Evolutionary conservation across 2,113 vertebrate genomes (phyloP).

Genomic region (Capreolus pygargus): DNA sequence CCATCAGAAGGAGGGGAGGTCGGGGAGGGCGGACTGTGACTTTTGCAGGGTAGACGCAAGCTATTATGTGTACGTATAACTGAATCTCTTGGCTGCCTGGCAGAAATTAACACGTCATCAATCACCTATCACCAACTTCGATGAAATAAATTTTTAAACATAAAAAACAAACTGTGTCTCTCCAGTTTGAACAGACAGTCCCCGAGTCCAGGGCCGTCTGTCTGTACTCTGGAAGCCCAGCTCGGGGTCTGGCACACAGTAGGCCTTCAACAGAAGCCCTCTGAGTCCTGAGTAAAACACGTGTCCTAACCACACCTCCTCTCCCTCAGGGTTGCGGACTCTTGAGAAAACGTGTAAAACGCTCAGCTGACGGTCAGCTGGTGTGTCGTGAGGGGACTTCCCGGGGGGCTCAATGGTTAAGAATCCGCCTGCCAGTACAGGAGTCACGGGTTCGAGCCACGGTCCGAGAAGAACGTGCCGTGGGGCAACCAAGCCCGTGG

Average conservation of each 20-base stretch:
- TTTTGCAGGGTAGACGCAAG: not conserved
- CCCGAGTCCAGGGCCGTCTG: not conserved
- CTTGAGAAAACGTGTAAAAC: not conserved
- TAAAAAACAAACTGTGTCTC: not conserved
- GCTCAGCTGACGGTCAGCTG: not conserved
- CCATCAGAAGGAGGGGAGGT: not conserved
- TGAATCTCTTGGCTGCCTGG: not conserved
- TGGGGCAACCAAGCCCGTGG: not conserved
- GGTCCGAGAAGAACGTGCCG: not conserved
- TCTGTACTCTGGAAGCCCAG: not conserved
- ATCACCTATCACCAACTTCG: not conserved
- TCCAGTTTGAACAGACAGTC: not conserved
- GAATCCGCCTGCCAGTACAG: not conserved
- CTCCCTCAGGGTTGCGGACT: accelerated
- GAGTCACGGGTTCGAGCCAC: not conserved
- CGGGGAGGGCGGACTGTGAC: accelerated
- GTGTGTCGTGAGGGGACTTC: not conserved
- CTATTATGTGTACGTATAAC: not conserved
- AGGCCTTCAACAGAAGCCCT: not conserved
- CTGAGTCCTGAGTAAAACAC: accelerated
- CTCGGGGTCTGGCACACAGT: not conserved
- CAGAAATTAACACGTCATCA: not conserved
- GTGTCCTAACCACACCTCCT: accelerated
- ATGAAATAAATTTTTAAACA: not conserved
- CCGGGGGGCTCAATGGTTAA: not conserved